phyloP scores from a whole-genome alignment of 1,140 invertebrate species.

The Drosophila kurseongensis region DNA sequence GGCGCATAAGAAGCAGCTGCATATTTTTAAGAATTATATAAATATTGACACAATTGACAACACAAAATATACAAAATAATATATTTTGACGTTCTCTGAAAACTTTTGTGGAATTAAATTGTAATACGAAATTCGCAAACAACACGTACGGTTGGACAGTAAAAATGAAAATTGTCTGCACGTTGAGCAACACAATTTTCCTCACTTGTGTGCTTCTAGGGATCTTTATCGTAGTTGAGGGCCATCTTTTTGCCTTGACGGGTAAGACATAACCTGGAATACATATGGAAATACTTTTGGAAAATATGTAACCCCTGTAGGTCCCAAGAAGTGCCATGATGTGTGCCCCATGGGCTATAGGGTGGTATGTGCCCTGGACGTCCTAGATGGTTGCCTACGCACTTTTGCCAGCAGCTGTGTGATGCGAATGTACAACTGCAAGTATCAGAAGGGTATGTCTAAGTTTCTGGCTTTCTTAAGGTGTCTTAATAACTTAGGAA shows the following conservation, averaged over 20 bases:
- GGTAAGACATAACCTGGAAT: conserved; percentile 24
- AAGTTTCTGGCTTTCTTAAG: too few relatives aligned
- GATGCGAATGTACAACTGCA: conserved; percentile 70
- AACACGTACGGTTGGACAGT: conserved; percentile 1
- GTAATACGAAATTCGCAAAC: conserved; percentile 34
- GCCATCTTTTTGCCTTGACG: conserved; percentile 28
- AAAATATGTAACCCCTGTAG: conserved; percentile 7
- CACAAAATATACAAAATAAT: conserved; percentile 19
- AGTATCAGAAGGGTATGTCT: conserved; percentile 62
- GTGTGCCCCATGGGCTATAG: conserved; percentile 61
- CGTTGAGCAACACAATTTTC: conserved; percentile 19
- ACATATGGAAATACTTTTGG: background rate
- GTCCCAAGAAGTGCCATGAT: conserved; percentile 64
- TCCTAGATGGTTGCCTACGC: conserved; percentile 55
- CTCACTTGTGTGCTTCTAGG: conserved; percentile 27
- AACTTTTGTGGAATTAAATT: conserved; percentile 13
- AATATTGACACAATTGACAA: conserved; percentile 74
- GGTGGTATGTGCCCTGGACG: conserved; percentile 63
- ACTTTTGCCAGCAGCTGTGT: conserved; percentile 66
- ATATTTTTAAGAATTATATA: conserved; percentile 48
- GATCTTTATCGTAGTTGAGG: conserved; percentile 3
- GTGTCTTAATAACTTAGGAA: too few relatives aligned
- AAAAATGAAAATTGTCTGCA: conserved; percentile 39
- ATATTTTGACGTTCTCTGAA: conserved; percentile 20
- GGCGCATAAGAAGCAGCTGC: conserved; percentile 35